phyloP scores from a whole-genome alignment of 2,113 vertebrate species.

The Ranitomeya imitator region DNA sequence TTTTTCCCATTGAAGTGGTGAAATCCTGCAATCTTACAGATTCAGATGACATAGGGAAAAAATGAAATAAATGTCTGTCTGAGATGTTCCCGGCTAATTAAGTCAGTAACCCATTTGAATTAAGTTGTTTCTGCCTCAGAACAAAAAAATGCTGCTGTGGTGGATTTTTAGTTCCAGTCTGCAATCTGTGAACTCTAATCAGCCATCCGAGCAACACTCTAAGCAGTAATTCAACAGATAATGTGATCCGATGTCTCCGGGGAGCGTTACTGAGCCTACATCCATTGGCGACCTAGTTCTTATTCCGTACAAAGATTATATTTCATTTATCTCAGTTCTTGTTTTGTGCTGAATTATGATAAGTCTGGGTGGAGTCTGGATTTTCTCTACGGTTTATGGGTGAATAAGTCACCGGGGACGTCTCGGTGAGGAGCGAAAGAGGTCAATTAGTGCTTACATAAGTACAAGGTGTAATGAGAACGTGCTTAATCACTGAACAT shows the following conservation, averaged over 20 bases:
- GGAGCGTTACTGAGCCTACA: constrained; percentile 41
- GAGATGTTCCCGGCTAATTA: constrained; percentile 43
- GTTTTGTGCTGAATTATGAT: constrained; percentile 37
- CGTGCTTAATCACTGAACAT: constrained; percentile 13
- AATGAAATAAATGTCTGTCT: not conserved
- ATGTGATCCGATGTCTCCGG: constrained; percentile 56
- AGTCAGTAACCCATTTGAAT: constrained; percentile 3
- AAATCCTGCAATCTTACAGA: not conserved
- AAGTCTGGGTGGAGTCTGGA: constrained; percentile 27
- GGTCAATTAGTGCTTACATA: constrained; percentile 38
- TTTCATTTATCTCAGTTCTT: constrained; percentile 49
- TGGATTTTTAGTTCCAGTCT: constrained; percentile 31
- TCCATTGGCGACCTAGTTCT: constrained; percentile 59
- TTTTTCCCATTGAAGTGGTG: not conserved
- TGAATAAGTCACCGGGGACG: constrained; percentile 13
- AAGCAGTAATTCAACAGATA: constrained; percentile 59
- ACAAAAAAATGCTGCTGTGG: constrained; percentile 40
- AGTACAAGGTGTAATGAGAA: constrained; percentile 33
- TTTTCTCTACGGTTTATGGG: not conserved
- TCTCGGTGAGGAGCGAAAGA: constrained; percentile 1
- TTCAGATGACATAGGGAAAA: not conserved
- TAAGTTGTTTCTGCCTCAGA: constrained; percentile 29
- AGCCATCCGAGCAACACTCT: constrained; percentile 49
- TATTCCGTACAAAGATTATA: constrained; percentile 53
- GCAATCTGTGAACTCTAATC: constrained; percentile 54